Conservation (phyloP, 2,113 vertebrate genomes). For the Struthidea cinerea region DNA sequence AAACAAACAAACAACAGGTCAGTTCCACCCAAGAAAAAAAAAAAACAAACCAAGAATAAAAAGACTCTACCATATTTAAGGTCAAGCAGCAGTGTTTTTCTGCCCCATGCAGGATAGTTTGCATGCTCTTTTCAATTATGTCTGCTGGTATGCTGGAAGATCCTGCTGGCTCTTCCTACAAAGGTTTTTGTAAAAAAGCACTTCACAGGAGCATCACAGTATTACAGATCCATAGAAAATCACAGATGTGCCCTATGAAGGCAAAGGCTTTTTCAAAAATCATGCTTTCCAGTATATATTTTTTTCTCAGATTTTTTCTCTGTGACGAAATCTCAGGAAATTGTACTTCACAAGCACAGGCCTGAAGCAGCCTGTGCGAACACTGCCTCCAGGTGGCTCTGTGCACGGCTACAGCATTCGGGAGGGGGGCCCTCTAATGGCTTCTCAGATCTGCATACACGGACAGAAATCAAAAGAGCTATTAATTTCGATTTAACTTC, state of each 20-base stretch:
- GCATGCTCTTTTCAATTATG: background rate
- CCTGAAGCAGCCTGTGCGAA: background rate
- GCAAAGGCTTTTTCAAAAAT: background rate
- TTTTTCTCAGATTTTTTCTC: background rate
- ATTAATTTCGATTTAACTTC: background rate
- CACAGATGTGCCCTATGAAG: background rate
- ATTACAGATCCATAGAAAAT: background rate
- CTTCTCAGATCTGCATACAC: background rate
- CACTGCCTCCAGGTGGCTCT: background rate
- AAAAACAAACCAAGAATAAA: background rate
- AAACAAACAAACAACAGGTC: background rate
- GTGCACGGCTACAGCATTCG: background rate
- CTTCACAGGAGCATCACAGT: background rate
- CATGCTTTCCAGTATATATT: background rate
- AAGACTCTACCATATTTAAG: background rate
- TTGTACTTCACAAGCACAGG: rapidly evolving
- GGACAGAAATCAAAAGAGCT: background rate
- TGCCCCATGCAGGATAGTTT: background rate
- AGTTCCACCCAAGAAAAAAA: background rate
- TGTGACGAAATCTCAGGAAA: background rate
- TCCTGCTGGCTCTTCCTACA: background rate
- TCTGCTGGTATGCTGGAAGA: background rate
- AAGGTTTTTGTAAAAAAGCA: background rate
- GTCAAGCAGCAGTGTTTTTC: background rate
- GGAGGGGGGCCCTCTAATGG: background rate